Base-by-base conservation (phyloP, 2,797 vertebrate species). In the Rhadinocentrus ornatus region DNA sequence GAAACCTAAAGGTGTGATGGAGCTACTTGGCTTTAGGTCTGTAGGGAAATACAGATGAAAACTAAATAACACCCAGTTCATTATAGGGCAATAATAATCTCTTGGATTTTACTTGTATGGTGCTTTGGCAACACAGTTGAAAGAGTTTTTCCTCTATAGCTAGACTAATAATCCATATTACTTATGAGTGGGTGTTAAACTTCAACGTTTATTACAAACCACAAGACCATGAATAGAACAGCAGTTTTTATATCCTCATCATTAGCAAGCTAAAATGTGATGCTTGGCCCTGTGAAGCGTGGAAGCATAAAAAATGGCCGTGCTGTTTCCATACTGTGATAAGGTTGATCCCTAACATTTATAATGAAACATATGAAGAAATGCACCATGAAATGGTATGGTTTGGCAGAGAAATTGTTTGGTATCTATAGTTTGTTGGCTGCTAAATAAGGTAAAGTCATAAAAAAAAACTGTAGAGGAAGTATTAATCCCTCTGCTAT, bases 61-160 rank as follows among this genome's bases (percentile, higher is more conserved):
- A 7, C 24, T 2, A 32, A 63, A 58, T 15, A 4, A 24, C 27
- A 26, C 9, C 9, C 2, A 18, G 41, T 58, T 69, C 54, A 37
- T 75, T 75, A 63, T 15, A 31, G 63, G 2, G 10, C 71, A 69
- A 56, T 73, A 75, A 59, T 75, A 55, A 64, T 69, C 50, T 54
- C 26, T 56, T 58, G 59, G 66, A 60, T 41, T 41, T 53, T 37
- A 52, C 55, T 26, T 16, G 44, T 50, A 1, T 44, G 4, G 52
- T 65, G 22, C 15, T 73, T 70, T 59, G n/a, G 26, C 34, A 34
- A 58, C 31, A 70, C 8, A 59, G 61, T 56, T 22, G 52, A 72
- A 66, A 10, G 60, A 69, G 62, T 31, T 46, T 24, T 53, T 22
- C 44, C 24, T 27, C 52, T 53, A 26, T 27, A 53, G 52, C 24